Evolutionary conservation across 2,888 invertebrate species (phyloP).

Genomic region (Linhomoeus sp.): DNA sequence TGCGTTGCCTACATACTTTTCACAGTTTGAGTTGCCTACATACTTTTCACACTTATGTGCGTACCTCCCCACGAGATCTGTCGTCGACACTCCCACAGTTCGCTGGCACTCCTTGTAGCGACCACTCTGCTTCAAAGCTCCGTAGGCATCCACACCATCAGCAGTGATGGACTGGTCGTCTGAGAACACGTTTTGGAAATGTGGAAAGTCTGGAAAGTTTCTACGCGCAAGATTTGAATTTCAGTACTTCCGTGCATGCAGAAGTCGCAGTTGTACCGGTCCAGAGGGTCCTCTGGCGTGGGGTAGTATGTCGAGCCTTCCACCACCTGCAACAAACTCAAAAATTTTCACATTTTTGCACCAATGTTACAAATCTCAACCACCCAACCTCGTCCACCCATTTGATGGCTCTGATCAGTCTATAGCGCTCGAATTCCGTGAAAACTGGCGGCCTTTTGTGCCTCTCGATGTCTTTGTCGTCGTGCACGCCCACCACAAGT

Average conservation of each 20-base stretch:
- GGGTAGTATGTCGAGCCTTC: conserved; percentile 92
- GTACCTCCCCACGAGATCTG: too few species aligned
- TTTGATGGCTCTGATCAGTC: conserved; percentile 93
- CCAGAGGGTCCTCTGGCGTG: conserved; percentile 63
- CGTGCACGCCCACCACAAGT: conserved; percentile 82
- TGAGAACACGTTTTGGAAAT: conserved; percentile 21
- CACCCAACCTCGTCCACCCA: conserved; percentile 85
- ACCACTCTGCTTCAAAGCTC: conserved; percentile 61
- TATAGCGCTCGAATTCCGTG: conserved; percentile 43
- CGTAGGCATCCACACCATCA: conserved; percentile 77
- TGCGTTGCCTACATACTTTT: too few species aligned
- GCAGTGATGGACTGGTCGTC: conserved; percentile 89
- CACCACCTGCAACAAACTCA: conserved; percentile 45
- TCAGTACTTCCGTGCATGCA: conserved; percentile 77
- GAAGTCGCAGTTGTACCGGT: conserved; percentile 81
- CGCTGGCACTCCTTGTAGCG: conserved; percentile 69
- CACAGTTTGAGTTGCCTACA: too few species aligned
- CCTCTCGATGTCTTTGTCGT: conserved; percentile 59
- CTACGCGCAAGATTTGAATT: too few species aligned
- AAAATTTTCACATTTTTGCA: too few species aligned
- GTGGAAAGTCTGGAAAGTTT: too few species aligned
- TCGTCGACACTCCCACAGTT: conserved; percentile 87
- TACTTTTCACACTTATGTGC: too few species aligned
- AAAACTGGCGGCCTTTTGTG: conserved; percentile 96
- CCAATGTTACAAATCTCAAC: too few species aligned